Conservation (phyloP, 2,888 invertebrate genomes). For the Andrena fulva region DNA sequence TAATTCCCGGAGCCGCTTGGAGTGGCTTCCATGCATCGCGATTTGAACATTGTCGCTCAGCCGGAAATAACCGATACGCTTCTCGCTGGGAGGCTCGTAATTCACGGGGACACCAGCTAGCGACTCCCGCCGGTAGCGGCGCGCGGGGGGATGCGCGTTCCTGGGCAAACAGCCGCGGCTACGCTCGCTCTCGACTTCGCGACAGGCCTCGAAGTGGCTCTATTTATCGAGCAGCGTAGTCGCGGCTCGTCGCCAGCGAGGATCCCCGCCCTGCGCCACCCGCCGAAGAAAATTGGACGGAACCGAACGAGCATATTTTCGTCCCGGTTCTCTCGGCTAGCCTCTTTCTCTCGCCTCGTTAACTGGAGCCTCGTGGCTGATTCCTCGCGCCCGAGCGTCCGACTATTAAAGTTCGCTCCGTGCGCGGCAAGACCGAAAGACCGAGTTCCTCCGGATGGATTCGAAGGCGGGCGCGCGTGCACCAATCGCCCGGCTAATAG, state of each 20-base stretch:
- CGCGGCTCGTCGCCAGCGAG: conserved; percentile 7
- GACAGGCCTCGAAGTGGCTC: conserved; percentile 17
- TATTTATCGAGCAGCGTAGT: conserved; percentile 25
- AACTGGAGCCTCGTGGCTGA: neutral
- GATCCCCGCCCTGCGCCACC: neutral
- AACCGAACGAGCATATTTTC: conserved; percentile 35
- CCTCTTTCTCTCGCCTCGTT: neutral
- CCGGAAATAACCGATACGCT: conserved; percentile 56
- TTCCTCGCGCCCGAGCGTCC: neutral
- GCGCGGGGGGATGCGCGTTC: conserved; percentile 13
- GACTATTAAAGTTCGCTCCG: conserved; percentile 42
- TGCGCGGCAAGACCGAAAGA: conserved; percentile 44
- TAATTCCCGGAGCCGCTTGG: neutral
- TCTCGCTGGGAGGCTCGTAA: conserved; percentile 60
- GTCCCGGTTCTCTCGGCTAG: conserved; percentile 1
- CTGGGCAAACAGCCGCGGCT: neutral
- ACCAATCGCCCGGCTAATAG: conserved; percentile 74
- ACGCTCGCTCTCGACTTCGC: conserved; percentile 1
- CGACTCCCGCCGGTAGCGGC: neutral
- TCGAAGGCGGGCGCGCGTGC: conserved; percentile 38
- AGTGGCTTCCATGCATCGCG: neutral
- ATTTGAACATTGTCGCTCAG: conserved; percentile 45
- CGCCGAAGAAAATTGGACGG: conserved; percentile 46
- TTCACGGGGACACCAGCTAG: conserved; percentile 41
- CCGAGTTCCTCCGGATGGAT: conserved; percentile 66